Conservation (phyloP, 2,888 invertebrate genomes). For the Melanargia galathea region DNA sequence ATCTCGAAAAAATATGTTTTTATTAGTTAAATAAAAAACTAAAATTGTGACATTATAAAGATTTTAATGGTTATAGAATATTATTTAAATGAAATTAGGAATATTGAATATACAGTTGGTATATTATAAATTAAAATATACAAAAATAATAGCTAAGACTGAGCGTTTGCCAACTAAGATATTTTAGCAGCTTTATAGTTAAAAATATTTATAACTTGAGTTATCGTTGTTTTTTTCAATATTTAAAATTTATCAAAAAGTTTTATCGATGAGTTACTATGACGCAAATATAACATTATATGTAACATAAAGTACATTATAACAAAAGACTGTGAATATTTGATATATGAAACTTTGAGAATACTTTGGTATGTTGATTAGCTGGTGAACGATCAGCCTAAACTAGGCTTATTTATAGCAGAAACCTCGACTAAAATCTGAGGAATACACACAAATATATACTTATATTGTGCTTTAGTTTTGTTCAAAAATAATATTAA, state of each 20-base stretch:
- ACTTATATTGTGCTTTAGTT: background rate
- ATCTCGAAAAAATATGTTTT: constrained; percentile 28
- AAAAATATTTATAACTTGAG: too few species aligned
- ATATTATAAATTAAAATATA: too few species aligned
- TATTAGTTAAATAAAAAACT: constrained; percentile 19
- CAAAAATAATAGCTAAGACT: constrained; percentile 3
- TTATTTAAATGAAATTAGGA: constrained; percentile 7
- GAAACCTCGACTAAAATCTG: background rate
- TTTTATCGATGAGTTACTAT: too few species aligned
- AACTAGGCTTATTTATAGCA: background rate
- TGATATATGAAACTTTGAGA: too few species aligned
- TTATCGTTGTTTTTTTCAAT: background rate
- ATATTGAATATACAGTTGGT: too few species aligned
- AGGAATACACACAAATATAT: background rate
- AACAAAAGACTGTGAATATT: too few species aligned
- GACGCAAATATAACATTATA: too few species aligned
- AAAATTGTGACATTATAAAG: constrained; percentile 24
- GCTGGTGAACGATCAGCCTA: constrained; percentile 17
- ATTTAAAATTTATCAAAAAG: too few species aligned
- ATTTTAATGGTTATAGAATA: constrained; percentile 30
- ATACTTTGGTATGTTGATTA: background rate
- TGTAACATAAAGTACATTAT: too few species aligned
- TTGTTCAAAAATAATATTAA: background rate
- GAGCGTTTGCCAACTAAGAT: constrained; percentile 15
- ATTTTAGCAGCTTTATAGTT: background rate